Base-by-base conservation (phyloP, 2,888 invertebrate genomes). In the Carterocephalus palaemon region DNA sequence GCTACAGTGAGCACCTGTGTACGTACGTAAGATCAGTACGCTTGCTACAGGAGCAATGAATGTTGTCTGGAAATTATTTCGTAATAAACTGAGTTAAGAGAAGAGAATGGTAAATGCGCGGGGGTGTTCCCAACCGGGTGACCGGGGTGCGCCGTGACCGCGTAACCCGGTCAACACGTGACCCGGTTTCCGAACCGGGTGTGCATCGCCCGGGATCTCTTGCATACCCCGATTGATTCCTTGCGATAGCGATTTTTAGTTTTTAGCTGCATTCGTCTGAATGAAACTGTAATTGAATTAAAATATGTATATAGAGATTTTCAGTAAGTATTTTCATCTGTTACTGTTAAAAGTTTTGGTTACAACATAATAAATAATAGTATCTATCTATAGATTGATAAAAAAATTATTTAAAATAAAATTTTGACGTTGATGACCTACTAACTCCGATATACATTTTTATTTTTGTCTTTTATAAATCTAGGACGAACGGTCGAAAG, bases 141-240 rank as follows among this genome's bases (percentile, higher is more conserved):
- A 64, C 64, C 62, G 65, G 64, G 64, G 49, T 54, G 60, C 55
- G 62, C 57, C 57, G 49, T 63, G 72, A 73, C 77, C 77, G 68
- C 64, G 67, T 80, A 69, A 80, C 80, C 80, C 66, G 81, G 80
- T 75, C 75, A 67, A 66, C 57, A 42, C 64, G 60, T 67, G 76
- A 70, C 81, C 80, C 66, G 76, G 70, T 76, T 72, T 64, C 57
- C 51, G 46, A 48, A 33, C 56, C 47, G 48, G 52, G 46, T 56
- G 66, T 70, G 67, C 74, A 67, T 54, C 62, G 62, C 59, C 59
- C 56, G 51, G 58, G 52, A 56, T 49, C 52, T 48, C 56, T 62
- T 75, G 73, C 77, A 78, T 60, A 57, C 54, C 57, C 50, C 71
- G 70, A 78, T 77, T 78, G 75, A 76, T 77, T 76, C 43, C 34